Base-by-base conservation (phyloP, 2,888 invertebrate species). In the Meloe dianella region DNA sequence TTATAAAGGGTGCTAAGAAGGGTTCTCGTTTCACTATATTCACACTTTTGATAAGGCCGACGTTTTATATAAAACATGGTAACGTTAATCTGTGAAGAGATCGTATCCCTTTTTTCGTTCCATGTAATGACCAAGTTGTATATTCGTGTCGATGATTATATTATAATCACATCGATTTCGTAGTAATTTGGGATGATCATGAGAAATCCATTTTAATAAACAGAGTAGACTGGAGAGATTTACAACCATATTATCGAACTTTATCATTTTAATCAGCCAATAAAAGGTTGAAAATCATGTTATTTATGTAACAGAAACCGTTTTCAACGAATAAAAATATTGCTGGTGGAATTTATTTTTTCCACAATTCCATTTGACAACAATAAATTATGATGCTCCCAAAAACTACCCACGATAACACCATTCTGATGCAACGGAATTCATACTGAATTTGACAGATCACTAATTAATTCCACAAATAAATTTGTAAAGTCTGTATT, bases 11-110 rank as follows among this genome's bases (percentile, higher is more conserved):
- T 60, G 68, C 59, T 57, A 59, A 58, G 29, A 63, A 66, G 66
- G 66, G 66, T 66, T 35, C 32, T n/a, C 41, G 57, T 30, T 62
- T 56, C 29, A 58, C 24, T 58, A 66, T 41, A 66, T 69, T 69
- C 69, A 64, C 69, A 69, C 69, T 65, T 58, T 61, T 41, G 69
- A 69, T 69, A 69, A 69, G 65, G 24, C 3, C 51, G 63, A 47
- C 56, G 57, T 59, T 60, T 63, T 30, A 63, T 65, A 64, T 56
- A 63, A 65, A 68, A 54, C 57, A 22, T 29, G 35, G 35, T 59
- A 24, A 27, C 27, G 32, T 57, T 64, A 64, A 66, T 66, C 27
- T 54, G 60, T 63, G 60, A 59, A 67, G 58, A 65, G 68, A 65
- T 65, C 58, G 57, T 65, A 56, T 60, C 63, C 60, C 30, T 17